A percentile compares a stretch with the other conserved stretches of the same genome.
phyloP scores from a whole-genome alignment of 2,113 vertebrate species.

The Rhizomys pruinosus region DNA sequence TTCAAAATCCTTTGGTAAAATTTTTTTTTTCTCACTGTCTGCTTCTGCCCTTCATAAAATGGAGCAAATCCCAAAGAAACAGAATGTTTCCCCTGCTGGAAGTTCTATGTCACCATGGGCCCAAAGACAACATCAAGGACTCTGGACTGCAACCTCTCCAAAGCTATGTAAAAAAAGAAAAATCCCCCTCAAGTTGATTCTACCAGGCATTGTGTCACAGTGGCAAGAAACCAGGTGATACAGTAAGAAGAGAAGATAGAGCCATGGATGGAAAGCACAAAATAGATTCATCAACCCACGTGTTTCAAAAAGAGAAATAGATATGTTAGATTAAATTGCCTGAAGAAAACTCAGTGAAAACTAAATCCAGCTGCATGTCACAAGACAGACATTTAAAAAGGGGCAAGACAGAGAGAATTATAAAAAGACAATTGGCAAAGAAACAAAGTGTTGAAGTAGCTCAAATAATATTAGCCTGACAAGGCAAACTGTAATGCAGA shows the following conservation, averaged over 20 bases:
- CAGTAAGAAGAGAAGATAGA: neutral
- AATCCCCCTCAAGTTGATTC: neutral
- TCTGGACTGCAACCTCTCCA: neutral
- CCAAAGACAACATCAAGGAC: neutral
- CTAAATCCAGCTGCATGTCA: constrained; percentile 1
- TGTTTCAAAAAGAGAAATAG: neutral
- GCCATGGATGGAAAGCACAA: neutral
- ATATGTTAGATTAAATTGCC: constrained; percentile 16
- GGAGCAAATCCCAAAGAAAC: neutral
- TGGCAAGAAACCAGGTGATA: neutral
- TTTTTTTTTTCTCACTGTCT: neutral
- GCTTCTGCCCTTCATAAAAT: neutral
- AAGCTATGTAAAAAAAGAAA: neutral
- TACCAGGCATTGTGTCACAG: neutral
- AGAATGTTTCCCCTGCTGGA: neutral
- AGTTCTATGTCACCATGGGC: neutral
- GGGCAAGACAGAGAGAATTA: neutral
- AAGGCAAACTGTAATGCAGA: constrained; percentile 36
- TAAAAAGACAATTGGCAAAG: neutral
- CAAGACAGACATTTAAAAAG: neutral
- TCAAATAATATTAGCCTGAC: constrained; percentile 2
- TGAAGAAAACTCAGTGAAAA: neutral
- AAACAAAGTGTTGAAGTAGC: neutral
- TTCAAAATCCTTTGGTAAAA: neutral
- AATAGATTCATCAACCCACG: neutral